phyloP scores from a whole-genome alignment of 2,888 invertebrate genomes.

The Drosophila pseudotalamancana region DNA sequence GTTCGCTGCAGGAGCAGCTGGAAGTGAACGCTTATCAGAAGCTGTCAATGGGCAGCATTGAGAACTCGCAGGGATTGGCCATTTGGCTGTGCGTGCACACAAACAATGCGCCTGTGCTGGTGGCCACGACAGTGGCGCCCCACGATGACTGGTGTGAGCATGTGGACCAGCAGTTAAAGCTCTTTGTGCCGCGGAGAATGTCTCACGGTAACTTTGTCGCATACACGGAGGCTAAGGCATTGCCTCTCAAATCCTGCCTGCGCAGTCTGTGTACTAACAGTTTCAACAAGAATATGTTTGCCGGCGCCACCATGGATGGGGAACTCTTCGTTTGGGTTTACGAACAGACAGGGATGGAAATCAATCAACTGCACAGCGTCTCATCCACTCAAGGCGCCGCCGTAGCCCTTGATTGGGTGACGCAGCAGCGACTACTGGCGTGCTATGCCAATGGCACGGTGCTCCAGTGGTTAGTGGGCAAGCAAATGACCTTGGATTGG shows the following conservation, averaged over 20 bases:
- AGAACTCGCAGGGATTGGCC: constrained; percentile 77
- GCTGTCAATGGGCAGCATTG: constrained; percentile 51
- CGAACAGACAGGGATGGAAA: constrained; percentile 57
- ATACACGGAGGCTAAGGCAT: constrained; percentile 70
- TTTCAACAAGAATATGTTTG: constrained; percentile 81
- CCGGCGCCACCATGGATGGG: constrained; percentile 82
- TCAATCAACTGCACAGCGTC: constrained; percentile 75
- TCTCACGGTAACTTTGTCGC: constrained; percentile 69
- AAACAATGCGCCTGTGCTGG: constrained; percentile 82
- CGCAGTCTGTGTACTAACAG: constrained; percentile 79
- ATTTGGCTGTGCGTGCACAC: constrained; percentile 83
- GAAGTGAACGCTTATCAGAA: constrained; percentile 81
- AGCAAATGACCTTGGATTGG: constrained; percentile 70
- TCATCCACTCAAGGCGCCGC: constrained; percentile 76
- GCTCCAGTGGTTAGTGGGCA: constrained; percentile 76
- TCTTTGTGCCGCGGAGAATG: constrained; percentile 81
- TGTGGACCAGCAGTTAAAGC: constrained; percentile 75
- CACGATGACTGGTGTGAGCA: constrained; percentile 84
- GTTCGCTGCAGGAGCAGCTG: constrained; percentile 47
- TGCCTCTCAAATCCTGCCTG: constrained; percentile 82
- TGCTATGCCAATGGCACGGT: constrained; percentile 81
- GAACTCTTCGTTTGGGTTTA: constrained; percentile 83
- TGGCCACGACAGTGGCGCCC: constrained; percentile 72
- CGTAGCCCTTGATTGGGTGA: constrained; percentile 81
- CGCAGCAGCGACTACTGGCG: constrained; percentile 73